Percentiles rank a stretch among this genome's conserved stretches.
Evolutionary conservation across 37 sponge, comb jelly and placozoan genomes (phyloP).

Genomic region (Crambe crambe): DNA sequence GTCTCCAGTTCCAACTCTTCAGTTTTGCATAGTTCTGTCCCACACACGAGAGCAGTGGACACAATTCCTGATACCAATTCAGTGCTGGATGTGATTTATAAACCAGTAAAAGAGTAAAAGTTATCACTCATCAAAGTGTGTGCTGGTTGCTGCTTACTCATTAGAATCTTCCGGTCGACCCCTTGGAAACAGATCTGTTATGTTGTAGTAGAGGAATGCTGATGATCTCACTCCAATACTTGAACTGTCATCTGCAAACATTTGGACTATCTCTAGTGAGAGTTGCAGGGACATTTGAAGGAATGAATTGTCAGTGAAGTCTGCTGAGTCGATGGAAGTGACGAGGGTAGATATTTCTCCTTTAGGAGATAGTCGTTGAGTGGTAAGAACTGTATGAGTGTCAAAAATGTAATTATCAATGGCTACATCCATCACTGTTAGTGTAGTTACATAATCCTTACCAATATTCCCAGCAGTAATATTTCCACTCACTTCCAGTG

Average conservation of each 20-base stretch:
- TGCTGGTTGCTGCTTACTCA: not conserved
- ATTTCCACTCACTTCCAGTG: not conserved
- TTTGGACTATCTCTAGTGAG: not conserved
- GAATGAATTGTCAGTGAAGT: not conserved
- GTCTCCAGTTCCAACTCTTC: not conserved
- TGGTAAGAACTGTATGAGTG: not conserved
- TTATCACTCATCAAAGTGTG: too few species aligned
- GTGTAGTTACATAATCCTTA: too few species aligned
- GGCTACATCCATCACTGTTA: too few species aligned
- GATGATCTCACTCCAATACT: not conserved
- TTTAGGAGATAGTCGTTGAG: not conserved
- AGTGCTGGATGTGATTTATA: too few species aligned
- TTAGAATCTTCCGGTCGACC: not conserved
- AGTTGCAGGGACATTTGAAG: not conserved
- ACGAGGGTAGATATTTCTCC: not conserved
- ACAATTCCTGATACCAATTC: not conserved
- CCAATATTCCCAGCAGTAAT: not conserved
- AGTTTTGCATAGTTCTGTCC: not conserved
- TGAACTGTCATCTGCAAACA: not conserved
- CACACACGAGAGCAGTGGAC: not conserved
- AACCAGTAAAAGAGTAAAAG: too few species aligned
- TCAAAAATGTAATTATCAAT: too few species aligned
- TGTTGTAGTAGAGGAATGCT: not conserved
- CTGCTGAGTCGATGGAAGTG: not conserved
- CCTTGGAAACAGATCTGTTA: not conserved